A percentile compares a stretch with the other conserved stretches of the same genome.
These are phyloP conservation scores for Montipora capitata DNA, from an alignment of 92 coral and sea anemone species.

Conservation along the genomic window DNA sequence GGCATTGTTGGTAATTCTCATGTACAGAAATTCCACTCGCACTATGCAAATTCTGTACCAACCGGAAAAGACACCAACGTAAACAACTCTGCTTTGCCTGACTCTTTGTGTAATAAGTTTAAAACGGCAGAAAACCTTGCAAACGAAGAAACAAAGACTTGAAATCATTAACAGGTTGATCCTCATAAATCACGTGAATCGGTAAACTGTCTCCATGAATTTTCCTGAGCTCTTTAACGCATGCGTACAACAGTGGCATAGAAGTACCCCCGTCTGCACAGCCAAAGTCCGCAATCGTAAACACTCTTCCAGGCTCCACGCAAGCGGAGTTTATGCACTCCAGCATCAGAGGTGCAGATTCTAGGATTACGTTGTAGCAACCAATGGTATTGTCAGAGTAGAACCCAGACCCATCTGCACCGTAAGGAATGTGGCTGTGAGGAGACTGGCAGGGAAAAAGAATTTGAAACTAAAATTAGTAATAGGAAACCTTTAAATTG, in stretches of 20 bases:
- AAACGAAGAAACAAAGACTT: constrained; percentile 86
- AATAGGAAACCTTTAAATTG: too few species aligned
- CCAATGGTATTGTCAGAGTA: constrained; percentile 89
- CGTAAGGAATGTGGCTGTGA: constrained; percentile 71
- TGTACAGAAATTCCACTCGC: too few species aligned
- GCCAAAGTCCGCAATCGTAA: constrained; percentile 81
- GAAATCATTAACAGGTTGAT: constrained; percentile 93
- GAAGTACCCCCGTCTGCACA: constrained; percentile 92
- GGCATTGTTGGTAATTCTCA: too few species aligned
- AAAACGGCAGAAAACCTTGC: constrained; percentile 60
- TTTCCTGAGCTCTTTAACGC: constrained; percentile 77
- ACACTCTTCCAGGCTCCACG: constrained; percentile 42
- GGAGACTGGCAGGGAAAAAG: constrained; percentile 39
- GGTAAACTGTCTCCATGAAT: constrained; percentile 77
- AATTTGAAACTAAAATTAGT: not conserved
- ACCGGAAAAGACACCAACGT: too few species aligned
- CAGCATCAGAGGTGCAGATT: constrained; percentile 68
- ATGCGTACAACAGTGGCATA: constrained; percentile 82
- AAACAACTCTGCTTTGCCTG: too few species aligned
- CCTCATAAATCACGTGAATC: constrained; percentile 83
- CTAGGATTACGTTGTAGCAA: constrained; percentile 82
- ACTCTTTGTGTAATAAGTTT: not conserved
- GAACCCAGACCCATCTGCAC: constrained; percentile 85
- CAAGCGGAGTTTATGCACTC: constrained; percentile 53
- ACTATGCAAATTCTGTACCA: too few species aligned